Evolutionary conservation across 2,888 invertebrate genomes (phyloP).

Genomic region (Drosophila pseudotakahashii): DNA sequence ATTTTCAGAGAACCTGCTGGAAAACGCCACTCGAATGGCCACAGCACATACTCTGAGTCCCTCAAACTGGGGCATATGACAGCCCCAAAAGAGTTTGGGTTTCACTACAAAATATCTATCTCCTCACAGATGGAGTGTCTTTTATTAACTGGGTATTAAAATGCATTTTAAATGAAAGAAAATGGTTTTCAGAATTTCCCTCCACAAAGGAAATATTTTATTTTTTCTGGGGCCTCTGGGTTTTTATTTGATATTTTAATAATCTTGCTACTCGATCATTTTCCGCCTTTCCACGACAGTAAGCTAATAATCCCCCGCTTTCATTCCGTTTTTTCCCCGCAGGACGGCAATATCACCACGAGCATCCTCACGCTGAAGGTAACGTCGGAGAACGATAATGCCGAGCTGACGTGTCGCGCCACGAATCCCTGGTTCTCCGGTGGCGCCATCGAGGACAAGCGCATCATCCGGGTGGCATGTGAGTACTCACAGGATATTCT

Average conservation of each 20-base stretch:
- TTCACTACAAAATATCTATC: not conserved
- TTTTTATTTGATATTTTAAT: no score
- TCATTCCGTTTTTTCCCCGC: conserved; percentile 7
- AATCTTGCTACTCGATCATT: not conserved
- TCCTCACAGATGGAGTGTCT: not conserved
- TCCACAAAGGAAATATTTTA: no score
- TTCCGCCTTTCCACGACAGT: not conserved
- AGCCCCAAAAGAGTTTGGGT: not conserved
- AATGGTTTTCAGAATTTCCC: no score
- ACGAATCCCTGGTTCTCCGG: conserved; percentile 95
- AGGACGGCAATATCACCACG: conserved; percentile 87
- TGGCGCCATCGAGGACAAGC: conserved; percentile 91
- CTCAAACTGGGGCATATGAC: not conserved
- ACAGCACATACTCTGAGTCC: not conserved
- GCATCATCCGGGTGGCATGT: conserved; percentile 93
- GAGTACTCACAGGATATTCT: conserved; percentile 86
- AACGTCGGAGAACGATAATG: conserved; percentile 91
- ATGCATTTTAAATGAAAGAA: no score
- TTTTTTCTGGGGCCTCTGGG: no score
- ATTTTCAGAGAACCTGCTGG: conserved; percentile 36
- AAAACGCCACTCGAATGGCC: conserved; percentile 23
- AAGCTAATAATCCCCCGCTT: not conserved
- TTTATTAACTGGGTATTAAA: not conserved
- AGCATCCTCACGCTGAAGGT: conserved; percentile 91
- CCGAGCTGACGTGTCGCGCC: conserved; percentile 92